phyloP scores from a whole-genome alignment of 1,140 invertebrate genomes.

The Anoplophora glabripennis region DNA sequence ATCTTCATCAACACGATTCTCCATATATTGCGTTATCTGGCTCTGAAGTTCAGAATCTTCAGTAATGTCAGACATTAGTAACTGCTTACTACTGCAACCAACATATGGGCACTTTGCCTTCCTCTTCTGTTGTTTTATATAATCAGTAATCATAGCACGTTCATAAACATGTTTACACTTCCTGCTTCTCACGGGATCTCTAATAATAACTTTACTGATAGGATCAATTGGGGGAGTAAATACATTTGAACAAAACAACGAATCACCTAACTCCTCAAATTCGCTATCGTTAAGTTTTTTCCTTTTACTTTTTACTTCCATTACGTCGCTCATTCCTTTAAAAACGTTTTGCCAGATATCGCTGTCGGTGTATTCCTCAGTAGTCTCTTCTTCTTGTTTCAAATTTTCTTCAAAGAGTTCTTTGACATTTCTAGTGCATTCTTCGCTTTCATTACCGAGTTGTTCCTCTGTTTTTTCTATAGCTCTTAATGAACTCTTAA shows the following conservation, averaged over 20 bases:
- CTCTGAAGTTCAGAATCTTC: conserved; percentile 26
- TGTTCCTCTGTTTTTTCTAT: conserved; percentile 21
- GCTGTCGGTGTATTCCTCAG: conserved; percentile 14
- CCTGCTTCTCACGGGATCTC: conserved; percentile 33
- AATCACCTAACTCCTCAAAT: conserved; percentile 33
- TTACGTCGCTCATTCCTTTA: conserved; percentile 14
- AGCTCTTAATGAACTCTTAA: conserved; percentile 22
- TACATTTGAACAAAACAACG: conserved; percentile 31
- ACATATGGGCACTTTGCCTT: conserved; percentile 39
- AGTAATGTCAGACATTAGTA: conserved; percentile 27
- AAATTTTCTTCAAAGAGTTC: conserved; percentile 27
- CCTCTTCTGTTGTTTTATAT: conserved; percentile 35
- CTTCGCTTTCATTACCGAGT: conserved; percentile 16
- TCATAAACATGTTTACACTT: conserved; percentile 40
- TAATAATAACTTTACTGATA: conserved; percentile 33
- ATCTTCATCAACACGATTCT: conserved; percentile 12
- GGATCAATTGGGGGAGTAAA: conserved; percentile 39
- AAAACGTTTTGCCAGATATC: conserved; percentile 31
- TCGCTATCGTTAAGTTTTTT: conserved; percentile 15
- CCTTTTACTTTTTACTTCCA: conserved; percentile 22
- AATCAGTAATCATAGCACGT: conserved; percentile 29
- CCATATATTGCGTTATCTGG: conserved; percentile 24
- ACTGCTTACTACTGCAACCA: conserved; percentile 33
- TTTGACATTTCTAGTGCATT: conserved; percentile 26
- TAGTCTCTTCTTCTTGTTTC: conserved; percentile 4